These are phyloP conservation scores for Oriolus oriolus DNA, from an alignment of 2,113 vertebrate species.

Conservation along the genomic window DNA sequence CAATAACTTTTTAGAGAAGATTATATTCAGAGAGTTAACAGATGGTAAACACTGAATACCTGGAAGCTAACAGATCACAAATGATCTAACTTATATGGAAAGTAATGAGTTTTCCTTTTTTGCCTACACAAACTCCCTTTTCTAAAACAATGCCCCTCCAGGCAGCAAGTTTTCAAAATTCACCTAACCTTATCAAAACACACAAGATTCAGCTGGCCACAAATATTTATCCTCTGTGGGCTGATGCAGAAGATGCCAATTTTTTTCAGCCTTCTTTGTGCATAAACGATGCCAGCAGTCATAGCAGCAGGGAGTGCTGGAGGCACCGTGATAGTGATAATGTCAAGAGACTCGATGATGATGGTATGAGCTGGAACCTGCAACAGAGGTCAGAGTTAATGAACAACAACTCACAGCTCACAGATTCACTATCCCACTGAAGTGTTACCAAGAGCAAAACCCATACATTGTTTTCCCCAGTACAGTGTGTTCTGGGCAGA, in stretches of 20 bases:
- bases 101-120: background rate
- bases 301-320: slow-evolving; percentile 95
- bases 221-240: slow-evolving; percentile 97
- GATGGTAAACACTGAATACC: background rate
- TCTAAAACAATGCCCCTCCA: background rate
- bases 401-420: background rate
- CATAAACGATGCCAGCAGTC: slow-evolving; percentile 96
- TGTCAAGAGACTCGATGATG: slow-evolving; percentile 92
- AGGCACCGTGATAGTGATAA: slow-evolving; percentile 97
- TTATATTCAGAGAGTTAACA: background rate
- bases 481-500: background rate
- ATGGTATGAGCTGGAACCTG: slow-evolving; percentile 85
- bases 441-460: background rate
- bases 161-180: background rate
- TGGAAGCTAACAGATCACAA: background rate
- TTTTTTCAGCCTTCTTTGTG: slow-evolving; percentile 87
- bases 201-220: slow-evolving; percentile 94
- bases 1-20: background rate
- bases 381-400: background rate
- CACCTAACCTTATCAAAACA: slow-evolving; percentile 93
- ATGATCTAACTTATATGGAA: accelerated
- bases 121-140: background rate
- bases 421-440: background rate
- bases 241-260: slow-evolving; percentile 97
- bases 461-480: background rate